phyloP scores from a whole-genome alignment of 2,113 vertebrate species.

The Platysternon megacephalum region DNA sequence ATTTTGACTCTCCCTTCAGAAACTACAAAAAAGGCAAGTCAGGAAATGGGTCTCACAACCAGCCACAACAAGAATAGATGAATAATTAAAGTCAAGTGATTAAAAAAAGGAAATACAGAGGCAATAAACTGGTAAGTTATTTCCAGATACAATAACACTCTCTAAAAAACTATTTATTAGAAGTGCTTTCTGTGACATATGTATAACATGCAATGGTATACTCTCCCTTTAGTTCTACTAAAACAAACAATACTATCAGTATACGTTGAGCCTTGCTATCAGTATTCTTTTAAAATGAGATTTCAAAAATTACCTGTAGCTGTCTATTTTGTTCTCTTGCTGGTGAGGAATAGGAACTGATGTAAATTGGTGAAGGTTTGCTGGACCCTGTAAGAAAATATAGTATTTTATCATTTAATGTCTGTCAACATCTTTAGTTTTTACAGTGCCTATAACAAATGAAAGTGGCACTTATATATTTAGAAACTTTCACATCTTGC shows the following conservation, averaged over 20 bases:
- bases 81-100: fast-evolving
- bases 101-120: neutral
- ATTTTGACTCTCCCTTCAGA: neutral
- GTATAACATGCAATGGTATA: fast-evolving
- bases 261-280: neutral
- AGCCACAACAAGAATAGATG: fast-evolving
- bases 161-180: fast-evolving
- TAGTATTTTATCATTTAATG: constrained; percentile 37
- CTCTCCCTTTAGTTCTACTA: neutral
- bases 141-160: neutral
- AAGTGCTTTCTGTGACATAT: fast-evolving
- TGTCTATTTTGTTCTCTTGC: constrained; percentile 92
- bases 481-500: neutral
- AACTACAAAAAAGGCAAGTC: neutral
- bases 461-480: neutral
- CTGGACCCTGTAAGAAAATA: constrained; percentile 88
- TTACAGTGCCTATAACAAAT: neutral
- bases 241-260: neutral
- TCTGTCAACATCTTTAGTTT: neutral
- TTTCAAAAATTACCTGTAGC: constrained; percentile 86
- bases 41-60: neutral
- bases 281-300: constrained; percentile 16
- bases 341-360: constrained; percentile 95
- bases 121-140: neutral
- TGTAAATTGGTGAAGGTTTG: constrained; percentile 95